Conservation (phyloP, 2,888 invertebrate genomes). For the Dicyrtomina minuta region DNA sequence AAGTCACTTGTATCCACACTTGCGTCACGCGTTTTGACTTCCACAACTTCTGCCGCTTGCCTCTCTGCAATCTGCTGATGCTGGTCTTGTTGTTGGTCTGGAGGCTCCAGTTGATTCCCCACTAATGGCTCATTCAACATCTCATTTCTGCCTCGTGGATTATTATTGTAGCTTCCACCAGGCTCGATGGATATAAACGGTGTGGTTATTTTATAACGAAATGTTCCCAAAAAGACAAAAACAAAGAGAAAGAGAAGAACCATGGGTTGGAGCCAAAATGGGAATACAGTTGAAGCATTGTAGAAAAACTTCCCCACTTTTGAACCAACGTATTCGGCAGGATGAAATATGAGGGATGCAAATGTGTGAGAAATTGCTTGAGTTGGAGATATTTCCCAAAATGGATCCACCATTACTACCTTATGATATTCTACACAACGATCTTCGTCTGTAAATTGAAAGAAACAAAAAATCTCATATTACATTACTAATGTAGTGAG, state of each 20-base stretch:
- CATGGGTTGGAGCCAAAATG: constrained; percentile 45
- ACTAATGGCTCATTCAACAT: constrained; percentile 19
- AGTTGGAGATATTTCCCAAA: constrained; percentile 47
- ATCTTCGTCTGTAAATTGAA: constrained; percentile 39
- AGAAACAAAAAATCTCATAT: constrained; percentile 5
- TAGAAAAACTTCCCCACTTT: constrained; percentile 42
- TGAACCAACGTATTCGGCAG: constrained; percentile 43
- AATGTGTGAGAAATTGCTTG: constrained; percentile 44
- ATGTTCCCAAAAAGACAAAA: constrained; percentile 39
- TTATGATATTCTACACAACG: constrained; percentile 44
- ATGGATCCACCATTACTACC: constrained; percentile 47
- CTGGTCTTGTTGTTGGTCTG: not conserved
- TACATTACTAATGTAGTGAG: not conserved
- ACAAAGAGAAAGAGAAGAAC: constrained; percentile 38
- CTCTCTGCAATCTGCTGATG: constrained; percentile 28
- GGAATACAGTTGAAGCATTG: constrained; percentile 39
- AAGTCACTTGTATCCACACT: constrained; percentile 49
- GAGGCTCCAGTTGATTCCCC: not conserved
- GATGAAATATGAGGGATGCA: constrained; percentile 42
- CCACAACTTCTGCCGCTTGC: constrained; percentile 33
- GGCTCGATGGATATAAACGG: constrained; percentile 48
- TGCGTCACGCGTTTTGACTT: constrained; percentile 41
- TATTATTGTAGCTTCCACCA: constrained; percentile 5
- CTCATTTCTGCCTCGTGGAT: not conserved
- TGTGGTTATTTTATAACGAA: constrained; percentile 40